These are phyloP conservation scores for Chelidonichthys spinosus DNA, from an alignment of 2,797 vertebrate species.

Conservation along the genomic window DNA sequence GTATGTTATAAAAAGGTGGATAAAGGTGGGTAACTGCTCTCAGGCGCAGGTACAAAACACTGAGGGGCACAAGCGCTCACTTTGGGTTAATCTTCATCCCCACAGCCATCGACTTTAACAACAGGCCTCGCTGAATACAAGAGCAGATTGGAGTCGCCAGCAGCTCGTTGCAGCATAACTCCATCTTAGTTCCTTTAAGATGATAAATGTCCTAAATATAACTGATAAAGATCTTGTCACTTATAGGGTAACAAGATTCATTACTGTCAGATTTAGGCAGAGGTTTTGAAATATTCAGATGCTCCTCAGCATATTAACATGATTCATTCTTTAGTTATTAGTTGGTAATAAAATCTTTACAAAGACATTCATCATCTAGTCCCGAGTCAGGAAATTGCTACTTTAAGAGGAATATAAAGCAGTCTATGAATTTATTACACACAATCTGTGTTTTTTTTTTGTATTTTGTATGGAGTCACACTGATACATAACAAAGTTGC, in stretches of 20 bases:
- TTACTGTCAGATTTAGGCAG: conserved; percentile 71
- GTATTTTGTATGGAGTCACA: neutral
- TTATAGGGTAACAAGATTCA: conserved; percentile 68
- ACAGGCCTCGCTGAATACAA: neutral
- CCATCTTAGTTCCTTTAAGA: conserved; percentile 53
- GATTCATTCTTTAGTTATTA: conserved; percentile 59
- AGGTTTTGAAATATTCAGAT: conserved; percentile 36
- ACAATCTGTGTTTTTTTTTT: neutral
- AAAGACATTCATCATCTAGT: conserved; percentile 10
- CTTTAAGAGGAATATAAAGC: conserved; percentile 20
- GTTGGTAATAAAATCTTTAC: conserved; percentile 54
- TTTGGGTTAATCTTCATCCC: neutral
- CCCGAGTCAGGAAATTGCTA: conserved; percentile 5
- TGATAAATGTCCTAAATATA: conserved; percentile 68
- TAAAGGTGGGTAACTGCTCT: neutral
- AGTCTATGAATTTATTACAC: neutral
- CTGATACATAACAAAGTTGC: neutral
- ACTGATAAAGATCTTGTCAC: conserved; percentile 56
- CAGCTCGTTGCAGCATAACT: conserved; percentile 48
- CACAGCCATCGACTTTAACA: neutral
- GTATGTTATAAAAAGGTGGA: neutral
- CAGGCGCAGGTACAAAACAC: neutral
- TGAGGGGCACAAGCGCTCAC: neutral
- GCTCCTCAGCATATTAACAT: conserved; percentile 58
- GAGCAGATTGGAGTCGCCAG: conserved; percentile 41